Evolutionary conservation across 1,140 invertebrate genomes (phyloP).

Genomic region (Aphaenogaster floridana): DNA sequence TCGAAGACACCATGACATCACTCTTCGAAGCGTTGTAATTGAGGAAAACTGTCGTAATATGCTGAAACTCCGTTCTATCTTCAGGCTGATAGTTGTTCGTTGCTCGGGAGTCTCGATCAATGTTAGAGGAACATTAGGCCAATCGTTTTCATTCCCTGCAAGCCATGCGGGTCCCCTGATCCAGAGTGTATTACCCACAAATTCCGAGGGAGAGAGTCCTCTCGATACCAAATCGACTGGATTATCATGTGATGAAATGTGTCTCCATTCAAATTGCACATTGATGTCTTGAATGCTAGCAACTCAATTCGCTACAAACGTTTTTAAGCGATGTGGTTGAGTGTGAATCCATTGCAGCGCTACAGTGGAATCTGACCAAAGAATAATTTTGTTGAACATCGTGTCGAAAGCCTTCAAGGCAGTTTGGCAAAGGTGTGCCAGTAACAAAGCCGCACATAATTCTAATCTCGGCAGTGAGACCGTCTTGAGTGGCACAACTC

Average conservation of each 20-base stretch:
- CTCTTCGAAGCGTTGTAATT: neutral
- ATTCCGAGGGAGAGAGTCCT: neutral
- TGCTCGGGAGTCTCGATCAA: neutral
- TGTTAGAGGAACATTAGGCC: neutral
- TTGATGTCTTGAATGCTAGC: neutral
- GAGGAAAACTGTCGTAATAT: neutral
- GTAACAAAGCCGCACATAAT: neutral
- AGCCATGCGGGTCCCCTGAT: neutral
- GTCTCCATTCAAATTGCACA: neutral
- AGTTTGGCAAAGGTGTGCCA: neutral
- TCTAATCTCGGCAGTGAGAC: neutral
- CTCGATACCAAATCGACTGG: slow-evolving; percentile 3
- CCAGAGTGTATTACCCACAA: neutral
- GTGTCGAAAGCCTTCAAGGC: neutral
- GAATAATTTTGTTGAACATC: neutral
- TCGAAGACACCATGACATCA: neutral
- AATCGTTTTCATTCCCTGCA: neutral
- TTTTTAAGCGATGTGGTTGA: neutral
- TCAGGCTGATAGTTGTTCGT: neutral
- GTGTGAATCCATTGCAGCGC: slow-evolving; percentile 3
- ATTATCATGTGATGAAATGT: slow-evolving; percentile 19
- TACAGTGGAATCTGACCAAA: slow-evolving; percentile 22
- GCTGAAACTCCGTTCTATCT: neutral
- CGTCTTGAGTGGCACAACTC: neutral
- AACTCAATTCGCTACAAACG: slow-evolving; percentile 26